These are phyloP conservation scores for Syritta pipiens DNA, from an alignment of 2,888 invertebrate genomes.

Conservation along the genomic window DNA sequence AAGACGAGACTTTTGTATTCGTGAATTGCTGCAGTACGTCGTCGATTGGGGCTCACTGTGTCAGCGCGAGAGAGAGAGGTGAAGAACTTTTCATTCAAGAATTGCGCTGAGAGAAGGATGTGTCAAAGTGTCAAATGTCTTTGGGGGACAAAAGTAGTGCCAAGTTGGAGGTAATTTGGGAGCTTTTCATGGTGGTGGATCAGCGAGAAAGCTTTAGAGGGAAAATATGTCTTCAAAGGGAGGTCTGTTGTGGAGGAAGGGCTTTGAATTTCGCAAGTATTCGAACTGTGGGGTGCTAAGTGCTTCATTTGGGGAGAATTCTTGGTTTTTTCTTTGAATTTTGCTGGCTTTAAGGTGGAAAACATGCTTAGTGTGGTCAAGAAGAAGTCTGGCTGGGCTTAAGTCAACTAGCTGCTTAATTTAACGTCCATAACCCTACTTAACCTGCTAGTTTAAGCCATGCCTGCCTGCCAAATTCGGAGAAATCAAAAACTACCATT, in stretches of 20 bases:
- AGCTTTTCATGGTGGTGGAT: too few relatives aligned
- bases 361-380: too few relatives aligned
- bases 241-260: not conserved
- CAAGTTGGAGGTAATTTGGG: not conserved
- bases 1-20: conserved; percentile 46
- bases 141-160: conserved; percentile 6
- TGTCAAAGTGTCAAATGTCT: conserved; percentile 17
- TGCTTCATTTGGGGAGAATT: too few relatives aligned
- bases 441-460: too few relatives aligned
- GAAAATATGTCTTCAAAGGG: not conserved
- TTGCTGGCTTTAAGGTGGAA: too few relatives aligned
- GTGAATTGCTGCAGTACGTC: conserved; percentile 54
- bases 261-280: not conserved
- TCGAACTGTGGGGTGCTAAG: too few relatives aligned
- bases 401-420: too few relatives aligned
- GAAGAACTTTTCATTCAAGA: conserved; percentile 65
- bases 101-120: conserved; percentile 54
- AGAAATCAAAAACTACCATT: too few relatives aligned
- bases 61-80: conserved; percentile 36
- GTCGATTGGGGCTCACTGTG: conserved; percentile 1
- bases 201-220: conserved; percentile 1
- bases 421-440: too few relatives aligned
- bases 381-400: too few relatives aligned
- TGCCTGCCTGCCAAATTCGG: too few relatives aligned
- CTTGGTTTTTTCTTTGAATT: too few relatives aligned